These are phyloP conservation scores for Marisa cornuarietis DNA, from an alignment of 1,140 invertebrate genomes.

Conservation along the genomic window DNA sequence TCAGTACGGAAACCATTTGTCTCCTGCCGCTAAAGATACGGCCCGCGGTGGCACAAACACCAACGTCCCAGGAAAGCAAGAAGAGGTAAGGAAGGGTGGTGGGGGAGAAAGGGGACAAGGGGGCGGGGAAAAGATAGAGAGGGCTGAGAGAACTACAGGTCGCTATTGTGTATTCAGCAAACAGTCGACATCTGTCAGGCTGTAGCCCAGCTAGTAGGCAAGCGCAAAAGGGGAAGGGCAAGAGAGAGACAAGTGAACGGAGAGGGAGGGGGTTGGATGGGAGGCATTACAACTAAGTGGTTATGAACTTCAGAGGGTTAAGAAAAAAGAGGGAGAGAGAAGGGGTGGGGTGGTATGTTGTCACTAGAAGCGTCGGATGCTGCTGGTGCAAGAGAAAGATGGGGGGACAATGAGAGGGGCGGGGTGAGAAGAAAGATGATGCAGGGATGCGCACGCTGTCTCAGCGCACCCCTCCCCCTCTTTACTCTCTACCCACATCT, in stretches of 20 bases:
- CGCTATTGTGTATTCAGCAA: conserved; percentile 27
- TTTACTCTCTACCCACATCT: no score
- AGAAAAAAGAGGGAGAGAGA: background rate
- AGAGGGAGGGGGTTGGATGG: background rate
- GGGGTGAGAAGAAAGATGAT: background rate
- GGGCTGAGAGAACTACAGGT: conserved; percentile 10
- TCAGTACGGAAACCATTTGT: conserved; percentile 4
- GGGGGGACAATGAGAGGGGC: background rate
- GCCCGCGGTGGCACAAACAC: background rate
- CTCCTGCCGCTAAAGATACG: background rate
- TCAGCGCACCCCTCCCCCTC: no score
- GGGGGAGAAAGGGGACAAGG: background rate
- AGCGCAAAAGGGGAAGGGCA: conserved; percentile 14
- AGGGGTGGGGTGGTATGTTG: background rate
- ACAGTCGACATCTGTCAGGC: conserved; percentile 26
- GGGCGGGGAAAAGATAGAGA: background rate
- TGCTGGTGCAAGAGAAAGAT: background rate
- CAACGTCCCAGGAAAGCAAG: background rate
- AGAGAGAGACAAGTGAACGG: background rate
- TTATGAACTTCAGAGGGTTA: background rate
- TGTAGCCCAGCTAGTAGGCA: conserved; percentile 11
- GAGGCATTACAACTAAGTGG: background rate
- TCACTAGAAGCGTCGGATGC: background rate
- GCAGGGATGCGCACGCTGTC: background rate
- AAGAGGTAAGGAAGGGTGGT: background rate